phyloP scores from a whole-genome alignment of 2,888 invertebrate genomes.

The Helobdella robusta region DNA sequence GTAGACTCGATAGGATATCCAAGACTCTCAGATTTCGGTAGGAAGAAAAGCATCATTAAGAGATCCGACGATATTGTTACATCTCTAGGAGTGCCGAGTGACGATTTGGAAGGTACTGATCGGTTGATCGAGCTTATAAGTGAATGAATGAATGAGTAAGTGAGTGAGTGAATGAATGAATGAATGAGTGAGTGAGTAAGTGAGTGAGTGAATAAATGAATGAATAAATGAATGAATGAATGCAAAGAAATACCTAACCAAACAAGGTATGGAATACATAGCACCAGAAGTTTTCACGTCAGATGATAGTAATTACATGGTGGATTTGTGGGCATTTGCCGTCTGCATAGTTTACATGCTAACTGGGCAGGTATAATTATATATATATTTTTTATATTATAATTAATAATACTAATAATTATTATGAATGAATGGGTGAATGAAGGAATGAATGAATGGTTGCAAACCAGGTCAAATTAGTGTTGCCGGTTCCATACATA shows the following conservation, averaged over 20 bases:
- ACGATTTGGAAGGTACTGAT: no score
- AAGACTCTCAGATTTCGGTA: conserved; percentile 18
- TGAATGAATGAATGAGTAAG: no score
- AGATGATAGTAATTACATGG: background rate
- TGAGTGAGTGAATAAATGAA: no score
- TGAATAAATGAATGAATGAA: no score
- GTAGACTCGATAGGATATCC: conserved; percentile 20
- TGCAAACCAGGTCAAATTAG: background rate
- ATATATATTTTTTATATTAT: background rate
- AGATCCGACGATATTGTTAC: background rate
- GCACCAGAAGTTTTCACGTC: conserved; percentile 14
- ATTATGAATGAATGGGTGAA: no score
- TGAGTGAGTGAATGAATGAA: no score
- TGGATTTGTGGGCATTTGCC: conserved; percentile 18
- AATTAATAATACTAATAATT: background rate
- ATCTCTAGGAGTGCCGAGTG: background rate
- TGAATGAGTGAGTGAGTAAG: no score
- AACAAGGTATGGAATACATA: no score
- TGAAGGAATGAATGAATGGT: no score
- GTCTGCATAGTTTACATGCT: conserved; percentile 21
- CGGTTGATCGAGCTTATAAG: no score
- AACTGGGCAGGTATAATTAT: conserved; percentile 11
- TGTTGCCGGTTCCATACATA: background rate
- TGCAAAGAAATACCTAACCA: no score
- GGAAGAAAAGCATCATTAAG: background rate